Conservation (phyloP, 2,888 invertebrate species). For the Drosophila ustulata region DNA sequence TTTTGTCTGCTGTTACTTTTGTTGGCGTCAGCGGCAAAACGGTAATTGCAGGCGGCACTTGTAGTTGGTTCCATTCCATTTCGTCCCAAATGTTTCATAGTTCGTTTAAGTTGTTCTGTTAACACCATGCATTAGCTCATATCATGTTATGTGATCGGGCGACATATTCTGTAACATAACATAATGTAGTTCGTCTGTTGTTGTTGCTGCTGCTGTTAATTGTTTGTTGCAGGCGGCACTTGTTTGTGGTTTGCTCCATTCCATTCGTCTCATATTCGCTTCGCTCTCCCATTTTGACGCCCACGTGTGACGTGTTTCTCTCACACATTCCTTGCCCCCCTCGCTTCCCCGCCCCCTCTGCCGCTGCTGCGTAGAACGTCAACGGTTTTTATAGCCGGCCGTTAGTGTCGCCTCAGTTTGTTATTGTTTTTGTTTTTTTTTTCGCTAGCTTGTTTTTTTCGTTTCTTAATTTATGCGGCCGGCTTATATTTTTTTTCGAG, state of each 20-base stretch:
- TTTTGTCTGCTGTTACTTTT: slow-evolving; percentile 8
- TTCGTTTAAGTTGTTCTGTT: slow-evolving; percentile 17
- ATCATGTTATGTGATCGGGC: too few species aligned
- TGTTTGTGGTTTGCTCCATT: slow-evolving; percentile 48
- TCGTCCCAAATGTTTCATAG: slow-evolving; percentile 48
- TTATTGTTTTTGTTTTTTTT: slow-evolving; percentile 54
- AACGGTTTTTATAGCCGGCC: slow-evolving; percentile 25
- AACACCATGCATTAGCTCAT: too few species aligned
- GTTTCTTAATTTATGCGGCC: slow-evolving; percentile 64
- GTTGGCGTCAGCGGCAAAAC: neutral
- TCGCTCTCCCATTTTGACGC: slow-evolving; percentile 60
- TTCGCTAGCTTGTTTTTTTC: slow-evolving; percentile 42
- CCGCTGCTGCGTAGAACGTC: slow-evolving; percentile 10
- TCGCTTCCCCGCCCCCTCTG: neutral
- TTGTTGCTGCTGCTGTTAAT: slow-evolving; percentile 24
- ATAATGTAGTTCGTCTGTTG: neutral
- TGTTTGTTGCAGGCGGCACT: slow-evolving; percentile 55
- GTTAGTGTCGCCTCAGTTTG: slow-evolving; percentile 60
- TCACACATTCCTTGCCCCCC: slow-evolving; percentile 11
- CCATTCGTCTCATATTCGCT: slow-evolving; percentile 58
- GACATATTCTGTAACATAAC: too few species aligned
- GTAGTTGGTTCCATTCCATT: slow-evolving; percentile 60
- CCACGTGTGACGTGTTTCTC: slow-evolving; percentile 58
- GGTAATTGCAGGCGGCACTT: slow-evolving; percentile 53
- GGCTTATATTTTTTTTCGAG: slow-evolving; percentile 53